Conservation (phyloP, 2,797 vertebrate species). For the Pseudomugil gertrudae region DNA sequence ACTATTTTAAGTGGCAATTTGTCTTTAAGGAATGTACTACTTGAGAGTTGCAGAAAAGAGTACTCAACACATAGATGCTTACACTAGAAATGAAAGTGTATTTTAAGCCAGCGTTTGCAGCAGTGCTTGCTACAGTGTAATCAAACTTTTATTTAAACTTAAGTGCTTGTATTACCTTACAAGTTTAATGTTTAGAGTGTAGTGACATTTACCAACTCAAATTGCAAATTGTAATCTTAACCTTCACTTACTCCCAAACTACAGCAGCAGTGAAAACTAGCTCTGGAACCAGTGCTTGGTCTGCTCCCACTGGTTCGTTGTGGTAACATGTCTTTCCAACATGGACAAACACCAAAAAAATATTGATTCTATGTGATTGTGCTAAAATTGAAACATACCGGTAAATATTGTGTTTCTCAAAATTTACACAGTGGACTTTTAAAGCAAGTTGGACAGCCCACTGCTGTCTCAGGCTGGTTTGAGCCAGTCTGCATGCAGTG, state of each 20-base stretch:
- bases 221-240: neutral
- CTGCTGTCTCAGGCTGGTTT: neutral
- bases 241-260: neutral
- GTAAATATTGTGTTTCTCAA: neutral
- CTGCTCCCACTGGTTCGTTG: neutral
- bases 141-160: neutral
- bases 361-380: neutral
- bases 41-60: conserved; percentile 27
- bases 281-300: neutral
- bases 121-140: neutral
- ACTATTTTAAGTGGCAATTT: conserved; percentile 27
- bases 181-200: neutral
- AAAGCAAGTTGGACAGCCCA: neutral
- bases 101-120: neutral
- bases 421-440: neutral
- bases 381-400: neutral
- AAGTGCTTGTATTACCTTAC: neutral
- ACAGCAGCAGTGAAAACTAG: neutral
- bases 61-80: conserved; percentile 11
- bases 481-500: conserved; percentile 11
- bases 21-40: conserved; percentile 25
- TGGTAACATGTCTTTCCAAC: neutral
- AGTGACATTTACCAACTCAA: neutral
- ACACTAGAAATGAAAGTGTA: neutral
- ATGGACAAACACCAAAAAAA: neutral